Evolutionary conservation across 2,888 invertebrate genomes (phyloP), one percentile per base, ranked within the genome.

Genomic region (Andrena marginata): DNA sequence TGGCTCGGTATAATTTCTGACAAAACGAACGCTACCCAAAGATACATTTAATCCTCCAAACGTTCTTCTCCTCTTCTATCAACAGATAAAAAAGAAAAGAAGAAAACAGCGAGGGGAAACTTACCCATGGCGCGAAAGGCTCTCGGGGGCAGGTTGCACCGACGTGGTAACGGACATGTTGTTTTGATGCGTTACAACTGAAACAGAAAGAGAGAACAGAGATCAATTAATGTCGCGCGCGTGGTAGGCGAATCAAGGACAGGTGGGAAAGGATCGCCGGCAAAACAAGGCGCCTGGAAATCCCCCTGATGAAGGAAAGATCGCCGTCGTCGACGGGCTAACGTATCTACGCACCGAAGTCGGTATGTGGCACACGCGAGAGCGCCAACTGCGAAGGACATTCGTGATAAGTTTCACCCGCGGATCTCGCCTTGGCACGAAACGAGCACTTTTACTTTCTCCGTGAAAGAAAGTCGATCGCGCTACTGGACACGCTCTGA

Each of bases 111-210:
- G 67, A 20, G 0, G 1, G 6, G 51, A 20, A 20, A 89, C 93
- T 93, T 86, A 94, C 92, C 93, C 92, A 73, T 93, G 92, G 78
- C 93, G 92, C 73, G 93, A 93, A 77, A 93, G 92, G 75, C 90
- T 93, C 72, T 93, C 92, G 65, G 90, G 90, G 68, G 84, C 84
- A 74, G 89, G 87, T 65, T 90, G 90, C 82, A 93, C 93, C 63
- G 93, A 91, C 20, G 94, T 92, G 2, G 93, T 93, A 67, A 91
- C 92, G 48, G 94, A 94, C 94, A 94, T 94, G 72, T 88, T 79
- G 64, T 80, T 89, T 51, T 75, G 87, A 83, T 90, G 83, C 60
- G 82, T 88, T 73, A 90, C 82, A 79, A 88, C 93, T 93, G 91
- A 77, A 93, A 92, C 88, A 87, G 67, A 89, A 73, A 83, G 51